A percentile compares a stretch with the other conserved stretches of the same genome.
These are phyloP conservation scores for Microctonus hyperodae DNA, from an alignment of 2,888 invertebrate genomes.

Conservation along the genomic window DNA sequence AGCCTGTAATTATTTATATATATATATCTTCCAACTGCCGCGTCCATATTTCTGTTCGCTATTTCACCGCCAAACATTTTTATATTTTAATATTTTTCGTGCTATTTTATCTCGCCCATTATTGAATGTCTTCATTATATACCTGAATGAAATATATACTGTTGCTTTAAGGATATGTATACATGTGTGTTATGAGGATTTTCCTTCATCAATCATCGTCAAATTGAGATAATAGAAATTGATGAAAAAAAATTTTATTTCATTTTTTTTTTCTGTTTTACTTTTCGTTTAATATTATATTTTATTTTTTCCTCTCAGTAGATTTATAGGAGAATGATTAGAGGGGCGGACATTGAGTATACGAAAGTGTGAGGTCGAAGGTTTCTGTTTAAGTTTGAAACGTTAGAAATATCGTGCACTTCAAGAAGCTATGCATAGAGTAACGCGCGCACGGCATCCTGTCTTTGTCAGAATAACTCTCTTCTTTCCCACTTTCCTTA, in stretches of 20 bases:
- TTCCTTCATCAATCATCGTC: no score
- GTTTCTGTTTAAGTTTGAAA: constrained; percentile 41
- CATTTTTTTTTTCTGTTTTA: not conserved
- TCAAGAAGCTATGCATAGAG: constrained; percentile 23
- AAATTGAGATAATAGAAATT: no score
- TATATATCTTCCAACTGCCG: constrained; percentile 58
- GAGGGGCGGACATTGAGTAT: constrained; percentile 27
- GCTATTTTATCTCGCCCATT: no score
- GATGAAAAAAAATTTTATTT: not conserved
- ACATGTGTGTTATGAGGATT: no score
- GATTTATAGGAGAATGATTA: constrained; percentile 15
- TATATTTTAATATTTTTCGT: not conserved
- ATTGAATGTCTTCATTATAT: no score
- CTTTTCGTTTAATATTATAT: not conserved
- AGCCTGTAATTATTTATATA: constrained; percentile 61
- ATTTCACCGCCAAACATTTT: constrained; percentile 1
- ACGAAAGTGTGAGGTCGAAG: constrained; percentile 13
- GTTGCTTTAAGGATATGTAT: no score
- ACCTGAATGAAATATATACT: no score
- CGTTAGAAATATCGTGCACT: constrained; percentile 41
- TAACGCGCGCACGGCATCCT: constrained; percentile 45
- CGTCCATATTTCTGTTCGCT: constrained; percentile 46
- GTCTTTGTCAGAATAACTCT: constrained; percentile 46
- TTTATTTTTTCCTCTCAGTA: constrained; percentile 8
- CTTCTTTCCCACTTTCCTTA: constrained; percentile 2